These are phyloP conservation scores for Pampus argenteus DNA, from an alignment of 2,797 vertebrate species.

Conservation along the genomic window DNA sequence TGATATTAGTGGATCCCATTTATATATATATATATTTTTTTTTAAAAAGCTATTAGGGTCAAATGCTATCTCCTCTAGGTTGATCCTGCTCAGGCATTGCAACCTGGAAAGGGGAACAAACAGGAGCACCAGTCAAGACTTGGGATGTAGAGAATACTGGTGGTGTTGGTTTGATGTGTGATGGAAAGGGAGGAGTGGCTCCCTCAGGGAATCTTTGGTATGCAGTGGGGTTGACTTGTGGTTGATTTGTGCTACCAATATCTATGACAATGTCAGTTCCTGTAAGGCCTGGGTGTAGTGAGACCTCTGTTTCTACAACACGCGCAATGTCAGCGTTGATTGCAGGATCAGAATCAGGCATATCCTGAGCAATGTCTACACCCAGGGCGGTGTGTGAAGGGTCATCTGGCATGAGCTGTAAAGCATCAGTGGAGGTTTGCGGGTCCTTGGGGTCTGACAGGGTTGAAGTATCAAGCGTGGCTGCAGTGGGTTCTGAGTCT, in stretches of 20 bases:
- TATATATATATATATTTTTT: too few relatives aligned
- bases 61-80: constrained; percentile 66
- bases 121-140: constrained; percentile 25
- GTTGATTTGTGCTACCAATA: constrained; percentile 10
- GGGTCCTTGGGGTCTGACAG: constrained; percentile 27
- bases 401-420: constrained; percentile 23
- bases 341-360: constrained; percentile 12
- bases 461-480: background rate
- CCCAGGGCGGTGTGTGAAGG: constrained; percentile 34
- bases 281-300: constrained; percentile 1
- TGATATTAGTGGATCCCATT: too few relatives aligned
- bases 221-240: constrained; percentile 19
- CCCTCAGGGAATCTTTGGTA: constrained; percentile 22
- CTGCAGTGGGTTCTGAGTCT: background rate
- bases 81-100: constrained; percentile 18
- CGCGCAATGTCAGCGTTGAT: background rate
- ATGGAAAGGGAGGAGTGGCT: constrained; percentile 35
- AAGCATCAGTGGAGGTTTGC: constrained; percentile 32
- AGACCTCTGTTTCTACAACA: background rate
- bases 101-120: constrained; percentile 54
- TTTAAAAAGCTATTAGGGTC: constrained; percentile 3
- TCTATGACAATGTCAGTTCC: background rate
- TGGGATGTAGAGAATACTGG: constrained; percentile 2
- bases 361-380: constrained; percentile 21
- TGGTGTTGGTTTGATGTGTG: constrained; percentile 22